Conservation (phyloP, 2,888 invertebrate genomes). For the Tachina fera region DNA sequence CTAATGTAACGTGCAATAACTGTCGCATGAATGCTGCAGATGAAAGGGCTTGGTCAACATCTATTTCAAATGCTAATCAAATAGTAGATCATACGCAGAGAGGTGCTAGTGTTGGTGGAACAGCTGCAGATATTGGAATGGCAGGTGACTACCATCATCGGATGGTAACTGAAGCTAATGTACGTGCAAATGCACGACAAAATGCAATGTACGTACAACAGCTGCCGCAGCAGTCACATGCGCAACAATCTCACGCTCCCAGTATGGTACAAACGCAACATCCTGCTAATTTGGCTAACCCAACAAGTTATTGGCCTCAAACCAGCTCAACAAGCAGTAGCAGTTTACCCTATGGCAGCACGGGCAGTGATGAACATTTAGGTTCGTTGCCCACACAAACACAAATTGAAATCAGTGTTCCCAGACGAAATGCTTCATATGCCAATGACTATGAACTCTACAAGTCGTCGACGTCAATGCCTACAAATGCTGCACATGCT, state of each 20-base stretch:
- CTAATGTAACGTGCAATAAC: slow-evolving; percentile 72
- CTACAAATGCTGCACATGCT: slow-evolving; percentile 52
- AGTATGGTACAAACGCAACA: slow-evolving; percentile 58
- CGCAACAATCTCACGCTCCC: slow-evolving; percentile 41
- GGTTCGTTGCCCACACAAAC: slow-evolving; percentile 42
- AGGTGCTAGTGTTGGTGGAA: slow-evolving; percentile 15
- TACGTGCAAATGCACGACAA: slow-evolving; percentile 58
- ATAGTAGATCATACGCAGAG: slow-evolving; percentile 52
- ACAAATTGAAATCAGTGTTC: slow-evolving; percentile 58
- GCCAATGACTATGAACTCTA: slow-evolving; percentile 55
- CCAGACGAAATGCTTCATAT: slow-evolving; percentile 37
- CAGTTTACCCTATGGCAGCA: slow-evolving; percentile 44
- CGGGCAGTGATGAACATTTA: slow-evolving; percentile 46
- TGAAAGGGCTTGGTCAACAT: slow-evolving; percentile 63
- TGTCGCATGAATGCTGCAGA: slow-evolving; percentile 70
- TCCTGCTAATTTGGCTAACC: slow-evolving; percentile 35
- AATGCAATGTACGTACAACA: slow-evolving; percentile 71
- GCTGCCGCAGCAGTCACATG: slow-evolving; percentile 50
- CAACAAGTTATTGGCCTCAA: slow-evolving; percentile 65
- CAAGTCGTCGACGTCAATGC: slow-evolving; percentile 54
- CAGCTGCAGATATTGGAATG: slow-evolving; percentile 30
- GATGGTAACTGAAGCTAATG: slow-evolving; percentile 42
- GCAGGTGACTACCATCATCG: slow-evolving; percentile 59
- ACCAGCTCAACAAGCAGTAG: slow-evolving; percentile 29
- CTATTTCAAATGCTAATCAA: slow-evolving; percentile 47